Evolutionary conservation across 2,797 vertebrate species (phyloP), one percentile per base, ranked within the genome.

Genomic region (Champsocephalus gunnari): DNA sequence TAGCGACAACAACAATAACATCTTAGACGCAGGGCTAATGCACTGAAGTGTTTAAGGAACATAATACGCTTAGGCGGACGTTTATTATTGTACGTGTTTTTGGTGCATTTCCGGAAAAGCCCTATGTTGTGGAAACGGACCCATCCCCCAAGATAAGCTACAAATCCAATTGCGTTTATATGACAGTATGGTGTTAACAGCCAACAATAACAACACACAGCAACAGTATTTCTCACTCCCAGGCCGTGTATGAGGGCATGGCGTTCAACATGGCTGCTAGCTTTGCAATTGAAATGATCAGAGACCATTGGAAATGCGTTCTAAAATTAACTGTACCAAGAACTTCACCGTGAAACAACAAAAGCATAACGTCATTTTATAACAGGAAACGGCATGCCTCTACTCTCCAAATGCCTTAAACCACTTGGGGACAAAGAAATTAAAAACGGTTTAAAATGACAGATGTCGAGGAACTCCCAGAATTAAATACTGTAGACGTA

Each of bases 111-210:
- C 73, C 73, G 78, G 66, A 62, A 78, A 69, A 75, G 64, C 71
- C 73, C 13, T 73, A 16, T 77, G 77, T 77, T 73, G 77, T 84
- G 77, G 71, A 73, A 73, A 73, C 60, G 32, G 64, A 79, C 89
- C 89, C 89, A 89, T 86, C 88, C 91, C 92, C 86, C 90, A 87
- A 86, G 77, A 89, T 79, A 72, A 77, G 85, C 66, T 84, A 77
- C 67, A 86, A 79, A 85, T 77, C 69, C 73, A 83, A 54, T 43
- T 86, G 83, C 82, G 84, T 89, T 81, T 83, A 54, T 61, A 41
- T 88, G 67, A 77, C 62, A 72, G 47, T 64, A 9, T 80, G 72
- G 11, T 21, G 60, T 66, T 82, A 82, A 87, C 77, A 83, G 73
- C 82, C 69, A 87, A 89, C 83, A 90, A 82, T 74, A 92, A 91